Base-by-base conservation (phyloP, 2,797 vertebrate genomes). In the Champsocephalus esox region DNA sequence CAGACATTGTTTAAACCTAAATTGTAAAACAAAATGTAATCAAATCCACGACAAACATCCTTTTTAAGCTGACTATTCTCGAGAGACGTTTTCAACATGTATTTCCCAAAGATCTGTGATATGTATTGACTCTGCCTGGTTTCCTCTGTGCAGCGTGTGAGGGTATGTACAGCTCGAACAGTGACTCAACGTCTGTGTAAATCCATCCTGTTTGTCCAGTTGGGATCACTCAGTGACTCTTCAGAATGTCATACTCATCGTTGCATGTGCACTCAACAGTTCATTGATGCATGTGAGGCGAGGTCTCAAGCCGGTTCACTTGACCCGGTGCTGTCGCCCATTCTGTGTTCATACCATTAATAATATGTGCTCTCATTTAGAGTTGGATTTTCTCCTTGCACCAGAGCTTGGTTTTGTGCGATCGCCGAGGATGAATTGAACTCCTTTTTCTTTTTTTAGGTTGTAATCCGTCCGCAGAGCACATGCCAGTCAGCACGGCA, bases 381-480 rank as follows among this genome's bases (percentile, higher is more conserved):
- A 73, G 48, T 44, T 50, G 6, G n/a, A 32, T 34, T 13, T 3
- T 63, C 14, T 24, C 43, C 2, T 51, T 5, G 52, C 2, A 24
- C 17, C 2, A 19, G 2, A 57, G 21, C n/a, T 56, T 52, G 13
- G 8, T 61, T 66, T 52, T 21, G 8, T 55, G 12, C 21, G 19
- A 19, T 59, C 11, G 3, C 38, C 57, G 12, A 57, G 21, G 44
- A 24, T 64, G 2, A 75, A 50, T 32, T 24, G 0, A 61, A 46
- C 44, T 28, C 19, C 1, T 12, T 52, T 4, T 34, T 71, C 19
- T 79, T 45, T 79, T 38, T 84, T 12, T 80, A 99, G 98, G 98
- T 99, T 55, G 98, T 99, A 32, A 93, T 99, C 38, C 96, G 98
- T 41, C 98, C 98, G 61, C 98, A 99, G 94, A 99, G 96, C 48